phyloP scores from a whole-genome alignment of 2,888 invertebrate genomes.

The Lagria hirta region DNA sequence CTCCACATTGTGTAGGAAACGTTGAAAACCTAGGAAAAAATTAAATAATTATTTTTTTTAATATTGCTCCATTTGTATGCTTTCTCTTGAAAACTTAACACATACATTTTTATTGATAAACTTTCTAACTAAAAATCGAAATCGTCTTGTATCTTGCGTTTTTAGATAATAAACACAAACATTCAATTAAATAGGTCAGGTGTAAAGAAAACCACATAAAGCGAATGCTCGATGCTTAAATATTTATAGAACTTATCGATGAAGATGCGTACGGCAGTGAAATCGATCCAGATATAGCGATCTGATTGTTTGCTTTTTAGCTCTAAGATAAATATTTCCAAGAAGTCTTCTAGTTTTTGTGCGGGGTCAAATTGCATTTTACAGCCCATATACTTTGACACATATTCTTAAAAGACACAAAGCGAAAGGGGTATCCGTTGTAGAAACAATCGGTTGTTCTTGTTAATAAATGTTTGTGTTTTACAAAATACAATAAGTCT shows the following conservation, averaged over 20 bases:
- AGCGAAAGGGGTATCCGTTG: too few relatives aligned
- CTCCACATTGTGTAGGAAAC: slow-evolving; percentile 8
- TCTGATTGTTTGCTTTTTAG: slow-evolving; percentile 19
- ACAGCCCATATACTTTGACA: too few relatives aligned
- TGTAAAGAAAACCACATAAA: slow-evolving; percentile 19
- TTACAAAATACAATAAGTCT: too few relatives aligned
- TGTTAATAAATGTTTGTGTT: too few relatives aligned
- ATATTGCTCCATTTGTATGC: too few relatives aligned
- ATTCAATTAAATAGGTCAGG: slow-evolving; percentile 19
- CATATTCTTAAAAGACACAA: too few relatives aligned
- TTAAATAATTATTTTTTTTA: not conserved
- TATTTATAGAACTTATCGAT: slow-evolving; percentile 20
- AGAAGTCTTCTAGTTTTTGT: too few relatives aligned
- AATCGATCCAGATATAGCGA: slow-evolving; percentile 19
- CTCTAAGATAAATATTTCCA: slow-evolving; percentile 17
- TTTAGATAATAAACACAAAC: slow-evolving; percentile 21
- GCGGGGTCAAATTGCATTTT: too few relatives aligned
- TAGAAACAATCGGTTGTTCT: too few relatives aligned
- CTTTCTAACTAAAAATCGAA: slow-evolving; percentile 6
- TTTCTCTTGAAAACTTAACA: too few relatives aligned
- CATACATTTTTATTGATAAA: slow-evolving; percentile 5
- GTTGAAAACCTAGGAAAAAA: slow-evolving; percentile 1
- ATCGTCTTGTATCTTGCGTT: too few relatives aligned
- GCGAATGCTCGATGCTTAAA: slow-evolving; percentile 16
- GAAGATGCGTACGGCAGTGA: slow-evolving; percentile 12